Conservation (phyloP, 1,140 invertebrate species). For the Protaetia brevitarsis region DNA sequence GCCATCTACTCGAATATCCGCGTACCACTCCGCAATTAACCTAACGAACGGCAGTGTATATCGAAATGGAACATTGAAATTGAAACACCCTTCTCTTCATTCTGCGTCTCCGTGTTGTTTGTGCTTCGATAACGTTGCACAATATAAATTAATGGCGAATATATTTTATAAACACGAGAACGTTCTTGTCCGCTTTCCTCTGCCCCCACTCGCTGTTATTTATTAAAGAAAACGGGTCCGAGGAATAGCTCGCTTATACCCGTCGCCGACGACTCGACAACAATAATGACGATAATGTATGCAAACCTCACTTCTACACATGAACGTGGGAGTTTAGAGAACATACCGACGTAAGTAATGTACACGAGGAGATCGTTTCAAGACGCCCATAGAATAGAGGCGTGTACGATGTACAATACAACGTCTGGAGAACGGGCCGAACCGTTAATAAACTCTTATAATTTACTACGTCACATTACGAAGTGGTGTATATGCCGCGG, state of each 20-base stretch:
- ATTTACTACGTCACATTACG: slow-evolving; percentile 26
- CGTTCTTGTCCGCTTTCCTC: too few relatives aligned
- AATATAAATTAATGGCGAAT: slow-evolving; percentile 14
- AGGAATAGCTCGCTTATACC: too few relatives aligned
- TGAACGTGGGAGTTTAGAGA: slow-evolving; percentile 12
- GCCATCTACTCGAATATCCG: too few relatives aligned
- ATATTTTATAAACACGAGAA: neutral
- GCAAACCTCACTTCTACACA: slow-evolving; percentile 12
- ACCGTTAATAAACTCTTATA: slow-evolving; percentile 26
- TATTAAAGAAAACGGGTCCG: slow-evolving; percentile 21
- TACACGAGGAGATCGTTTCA: slow-evolving; percentile 19
- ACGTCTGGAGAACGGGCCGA: slow-evolving; percentile 17
- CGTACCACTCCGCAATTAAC: too few relatives aligned
- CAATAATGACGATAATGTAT: slow-evolving; percentile 15
- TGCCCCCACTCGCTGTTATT: neutral
- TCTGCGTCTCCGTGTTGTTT: too few relatives aligned
- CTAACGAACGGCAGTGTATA: too few relatives aligned
- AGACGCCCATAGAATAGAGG: slow-evolving; percentile 21
- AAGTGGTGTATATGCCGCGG: too few relatives aligned
- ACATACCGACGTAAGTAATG: slow-evolving; percentile 19
- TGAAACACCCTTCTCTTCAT: too few relatives aligned
- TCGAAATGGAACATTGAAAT: too few relatives aligned
- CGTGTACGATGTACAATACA: too few relatives aligned
- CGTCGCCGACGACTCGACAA: too few relatives aligned
- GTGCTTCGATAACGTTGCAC: slow-evolving; percentile 13